Evolutionary conservation across 2,797 vertebrate species (phyloP), one percentile per base, ranked within the genome.

Genomic region (Chaunax sp.): DNA sequence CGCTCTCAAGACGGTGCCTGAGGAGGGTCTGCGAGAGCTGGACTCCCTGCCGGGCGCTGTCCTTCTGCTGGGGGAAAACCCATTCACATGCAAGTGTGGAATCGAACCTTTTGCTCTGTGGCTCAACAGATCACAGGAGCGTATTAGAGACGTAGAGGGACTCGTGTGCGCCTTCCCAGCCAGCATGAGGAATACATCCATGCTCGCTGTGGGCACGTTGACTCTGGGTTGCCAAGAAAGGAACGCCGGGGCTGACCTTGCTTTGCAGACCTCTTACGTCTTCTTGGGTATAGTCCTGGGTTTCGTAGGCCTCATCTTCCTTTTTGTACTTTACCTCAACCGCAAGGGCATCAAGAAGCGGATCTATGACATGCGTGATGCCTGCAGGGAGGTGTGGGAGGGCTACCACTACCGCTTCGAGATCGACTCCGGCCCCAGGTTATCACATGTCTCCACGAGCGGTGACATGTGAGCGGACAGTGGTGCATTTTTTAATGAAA

Each of bases 271-370:
- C 3, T 95, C 95, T 0, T 95, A 95, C 1, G 93, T 92, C 23
- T 94, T 94, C 69, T 67, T 95, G 51, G 92, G 94, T 0, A 75
- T 94, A 0, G 94, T 94, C 26, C 82, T 95, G 46, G 94, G 94
- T 38, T 88, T 95, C 41, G 82, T 95, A 0, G 93, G 94, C 5
- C 84, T 95, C 30, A 76, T 95, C 77, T 95, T 95, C 78, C 92
- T 95, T 19, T 93, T 95, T 11, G 94, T 95, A 13, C 94, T 95
- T 14, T 95, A 95, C 73, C 92, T 95, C 19, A 95, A 95, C 84
- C 92, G 94, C 18, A 92, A 87, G 65, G 94, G 93, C 65, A 95
- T 95, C 79, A 95, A 95, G 83, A 94, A 89, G 57, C 91, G 95
- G 26, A 75, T 93, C 74, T 85, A 91, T 0, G 92, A 94, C 56